phyloP scores from a whole-genome alignment of 2,797 vertebrate genomes.

The Lepidocolaptes lacrymiger region DNA sequence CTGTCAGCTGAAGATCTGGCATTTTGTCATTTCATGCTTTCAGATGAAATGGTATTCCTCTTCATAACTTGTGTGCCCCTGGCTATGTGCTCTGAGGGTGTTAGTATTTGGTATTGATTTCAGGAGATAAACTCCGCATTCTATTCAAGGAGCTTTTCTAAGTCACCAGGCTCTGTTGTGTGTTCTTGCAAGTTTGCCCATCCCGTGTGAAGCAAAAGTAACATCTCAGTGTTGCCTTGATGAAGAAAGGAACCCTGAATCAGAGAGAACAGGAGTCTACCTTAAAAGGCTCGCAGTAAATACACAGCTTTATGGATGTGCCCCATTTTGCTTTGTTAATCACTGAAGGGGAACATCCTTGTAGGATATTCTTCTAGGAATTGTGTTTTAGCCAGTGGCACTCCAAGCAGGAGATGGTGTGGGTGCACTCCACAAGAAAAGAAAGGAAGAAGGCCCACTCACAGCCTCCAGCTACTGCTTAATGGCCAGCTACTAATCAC shows the following conservation, averaged over 20 bases:
- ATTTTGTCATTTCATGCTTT: background rate
- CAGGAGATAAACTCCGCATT: background rate
- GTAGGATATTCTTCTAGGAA: background rate
- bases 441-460: background rate
- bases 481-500: background rate
- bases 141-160: background rate
- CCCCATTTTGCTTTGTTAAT: background rate
- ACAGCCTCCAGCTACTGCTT: background rate
- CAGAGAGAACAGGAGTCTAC: background rate
- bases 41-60: background rate
- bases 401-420: background rate
- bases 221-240: background rate
- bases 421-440: rapidly evolving
- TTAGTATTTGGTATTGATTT: background rate
- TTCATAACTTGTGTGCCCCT: background rate
- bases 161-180: background rate
- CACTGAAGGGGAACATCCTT: background rate
- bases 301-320: background rate
- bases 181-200: background rate
- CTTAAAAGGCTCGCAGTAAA: background rate
- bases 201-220: background rate
- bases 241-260: background rate
- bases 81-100: background rate
- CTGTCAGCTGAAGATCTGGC: background rate
- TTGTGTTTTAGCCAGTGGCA: background rate